phyloP scores from a whole-genome alignment of 2,797 vertebrate genomes.

The Dendrocincla tyrannina region DNA sequence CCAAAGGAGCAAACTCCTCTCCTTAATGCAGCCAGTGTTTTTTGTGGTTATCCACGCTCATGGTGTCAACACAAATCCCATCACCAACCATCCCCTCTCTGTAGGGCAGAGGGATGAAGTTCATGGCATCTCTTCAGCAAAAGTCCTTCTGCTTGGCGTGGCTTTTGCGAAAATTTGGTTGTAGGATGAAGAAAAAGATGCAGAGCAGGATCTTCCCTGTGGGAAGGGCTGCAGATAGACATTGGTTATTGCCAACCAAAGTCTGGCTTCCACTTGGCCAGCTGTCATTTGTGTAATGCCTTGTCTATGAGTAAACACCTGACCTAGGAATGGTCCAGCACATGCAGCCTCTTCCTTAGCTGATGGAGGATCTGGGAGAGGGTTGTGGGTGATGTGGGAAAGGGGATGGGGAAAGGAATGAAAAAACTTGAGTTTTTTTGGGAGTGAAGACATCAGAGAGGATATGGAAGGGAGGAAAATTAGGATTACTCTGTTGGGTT shows the following conservation, averaged over 20 bases:
- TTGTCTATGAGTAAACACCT: neutral
- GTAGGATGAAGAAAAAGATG: neutral
- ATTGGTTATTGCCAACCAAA: neutral
- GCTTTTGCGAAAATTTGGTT: neutral
- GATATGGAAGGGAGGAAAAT: neutral
- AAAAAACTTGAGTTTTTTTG: neutral
- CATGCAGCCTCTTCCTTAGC: neutral
- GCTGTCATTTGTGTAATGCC: accelerated
- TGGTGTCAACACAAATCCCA: neutral
- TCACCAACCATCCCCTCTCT: neutral
- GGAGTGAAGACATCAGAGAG: neutral
- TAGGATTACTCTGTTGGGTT: neutral
- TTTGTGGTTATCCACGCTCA: neutral
- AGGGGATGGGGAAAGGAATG: neutral
- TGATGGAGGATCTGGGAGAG: neutral
- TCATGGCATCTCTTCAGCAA: neutral
- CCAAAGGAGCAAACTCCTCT: accelerated
- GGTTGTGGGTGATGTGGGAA: neutral
- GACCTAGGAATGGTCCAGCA: neutral
- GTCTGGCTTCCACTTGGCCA: neutral
- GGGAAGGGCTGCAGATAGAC: neutral
- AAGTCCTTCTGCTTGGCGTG: neutral
- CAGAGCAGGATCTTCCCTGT: neutral
- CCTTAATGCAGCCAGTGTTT: neutral
- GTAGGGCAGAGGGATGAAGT: neutral